Evolutionary conservation across 2,888 invertebrate genomes (phyloP).

Genomic region (Meiosimyza platycephala): DNA sequence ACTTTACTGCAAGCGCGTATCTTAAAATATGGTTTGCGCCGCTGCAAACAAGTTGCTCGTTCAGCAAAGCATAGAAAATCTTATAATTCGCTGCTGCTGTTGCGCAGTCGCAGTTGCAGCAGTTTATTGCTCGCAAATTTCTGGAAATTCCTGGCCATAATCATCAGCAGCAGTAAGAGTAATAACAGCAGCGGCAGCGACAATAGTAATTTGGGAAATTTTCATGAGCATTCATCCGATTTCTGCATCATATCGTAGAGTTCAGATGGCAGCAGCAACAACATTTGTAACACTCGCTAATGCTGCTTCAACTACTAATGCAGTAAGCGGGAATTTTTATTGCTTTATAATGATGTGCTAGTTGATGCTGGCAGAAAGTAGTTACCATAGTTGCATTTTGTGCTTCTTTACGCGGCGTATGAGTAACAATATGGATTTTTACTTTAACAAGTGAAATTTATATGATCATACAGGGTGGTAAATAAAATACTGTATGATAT

Average conservation of each 20-base stretch:
- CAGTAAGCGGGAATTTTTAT: too few relatives aligned
- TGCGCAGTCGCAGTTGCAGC: neutral
- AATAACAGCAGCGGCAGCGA: too few relatives aligned
- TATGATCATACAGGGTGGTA: too few relatives aligned
- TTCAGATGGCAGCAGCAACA: neutral
- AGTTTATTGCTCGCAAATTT: slow-evolving; percentile 14
- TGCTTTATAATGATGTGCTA: too few relatives aligned
- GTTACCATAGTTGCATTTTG: too few relatives aligned
- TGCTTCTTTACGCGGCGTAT: too few relatives aligned
- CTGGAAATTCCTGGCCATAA: slow-evolving; percentile 21
- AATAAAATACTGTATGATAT: too few relatives aligned
- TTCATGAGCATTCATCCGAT: neutral
- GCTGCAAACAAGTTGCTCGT: slow-evolving; percentile 14
- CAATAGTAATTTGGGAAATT: slow-evolving; percentile 4
- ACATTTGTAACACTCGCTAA: too few relatives aligned
- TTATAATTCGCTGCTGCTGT: slow-evolving; percentile 37
- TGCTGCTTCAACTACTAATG: too few relatives aligned
- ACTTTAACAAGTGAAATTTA: too few relatives aligned
- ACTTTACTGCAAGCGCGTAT: neutral
- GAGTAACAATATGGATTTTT: too few relatives aligned
- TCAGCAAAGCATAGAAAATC: slow-evolving; percentile 47
- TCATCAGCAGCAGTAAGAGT: neutral
- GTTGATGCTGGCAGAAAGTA: too few relatives aligned
- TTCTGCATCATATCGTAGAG: slow-evolving; percentile 3
- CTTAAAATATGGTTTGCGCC: slow-evolving; percentile 9